Evolutionary conservation across 2,113 vertebrate species (phyloP).

Genomic region (Mungos mungo): DNA sequence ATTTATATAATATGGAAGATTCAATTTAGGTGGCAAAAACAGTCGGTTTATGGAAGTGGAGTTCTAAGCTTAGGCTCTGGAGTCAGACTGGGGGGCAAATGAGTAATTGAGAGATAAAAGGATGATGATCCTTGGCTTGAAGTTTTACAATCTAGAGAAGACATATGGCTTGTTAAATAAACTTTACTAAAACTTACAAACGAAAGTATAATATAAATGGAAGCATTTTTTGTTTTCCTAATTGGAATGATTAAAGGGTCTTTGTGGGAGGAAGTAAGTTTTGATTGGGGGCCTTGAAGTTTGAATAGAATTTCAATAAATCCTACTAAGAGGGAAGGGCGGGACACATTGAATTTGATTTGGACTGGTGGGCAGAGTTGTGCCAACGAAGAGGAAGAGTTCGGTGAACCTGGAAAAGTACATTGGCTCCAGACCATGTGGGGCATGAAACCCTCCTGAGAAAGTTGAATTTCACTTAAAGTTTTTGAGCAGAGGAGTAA

Average conservation of each 20-base stretch:
- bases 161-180: neutral
- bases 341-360: neutral
- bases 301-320: neutral
- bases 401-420: neutral
- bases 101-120: neutral
- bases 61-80: neutral
- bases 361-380: accelerated
- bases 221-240: neutral
- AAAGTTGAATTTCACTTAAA: neutral
- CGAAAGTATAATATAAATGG: neutral
- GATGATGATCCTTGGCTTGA: neutral
- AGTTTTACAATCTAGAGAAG: neutral
- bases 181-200: neutral
- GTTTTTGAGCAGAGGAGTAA: neutral
- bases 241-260: neutral
- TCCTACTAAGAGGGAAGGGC: neutral
- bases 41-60: neutral
- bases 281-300: neutral
- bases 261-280: neutral
- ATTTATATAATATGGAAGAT: neutral
- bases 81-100: neutral
- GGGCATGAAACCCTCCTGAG: neutral
- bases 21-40: neutral
- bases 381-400: too few relatives aligned
- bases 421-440: neutral